phyloP scores from a whole-genome alignment of 2,888 invertebrate genomes.

The Schizotus pectinicornis region DNA sequence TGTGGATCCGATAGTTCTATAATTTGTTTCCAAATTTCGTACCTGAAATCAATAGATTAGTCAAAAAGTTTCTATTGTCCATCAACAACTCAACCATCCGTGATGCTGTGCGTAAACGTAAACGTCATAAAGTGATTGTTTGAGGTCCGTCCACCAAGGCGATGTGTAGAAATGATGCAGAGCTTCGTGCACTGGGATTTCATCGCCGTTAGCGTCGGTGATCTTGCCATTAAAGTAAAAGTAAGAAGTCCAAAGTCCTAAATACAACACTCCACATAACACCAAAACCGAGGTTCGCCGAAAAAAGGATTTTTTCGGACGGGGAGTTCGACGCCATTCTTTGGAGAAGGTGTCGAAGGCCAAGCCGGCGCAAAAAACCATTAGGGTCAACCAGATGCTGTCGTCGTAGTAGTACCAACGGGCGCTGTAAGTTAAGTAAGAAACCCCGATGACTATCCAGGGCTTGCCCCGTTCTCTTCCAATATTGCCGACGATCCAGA shows the following conservation, averaged over 20 bases:
- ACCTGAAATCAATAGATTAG: slow-evolving; percentile 42
- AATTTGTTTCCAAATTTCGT: slow-evolving; percentile 84
- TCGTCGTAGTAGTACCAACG: slow-evolving; percentile 79
- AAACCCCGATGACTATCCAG: slow-evolving; percentile 71
- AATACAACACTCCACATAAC: slow-evolving; percentile 70
- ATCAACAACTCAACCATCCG: slow-evolving; percentile 69
- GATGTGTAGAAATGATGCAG: slow-evolving; percentile 88
- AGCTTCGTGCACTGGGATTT: slow-evolving; percentile 87
- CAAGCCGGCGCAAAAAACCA: slow-evolving; percentile 70
- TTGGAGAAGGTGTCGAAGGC: slow-evolving; percentile 80
- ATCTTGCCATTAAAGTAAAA: slow-evolving; percentile 88
- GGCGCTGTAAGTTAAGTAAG: slow-evolving; percentile 70
- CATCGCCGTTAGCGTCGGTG: slow-evolving; percentile 78
- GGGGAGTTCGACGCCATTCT: slow-evolving; percentile 75
- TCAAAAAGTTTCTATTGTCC: background rate
- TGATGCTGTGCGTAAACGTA: slow-evolving; percentile 82
- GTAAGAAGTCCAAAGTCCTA: slow-evolving; percentile 77
- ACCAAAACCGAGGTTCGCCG: slow-evolving; percentile 65
- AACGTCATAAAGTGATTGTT: slow-evolving; percentile 73
- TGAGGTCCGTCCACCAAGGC: slow-evolving; percentile 86
- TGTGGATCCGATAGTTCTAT: slow-evolving; percentile 86
- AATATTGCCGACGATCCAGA: slow-evolving; percentile 90
- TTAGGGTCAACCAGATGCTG: slow-evolving; percentile 70
- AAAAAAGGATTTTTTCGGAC: slow-evolving; percentile 54
- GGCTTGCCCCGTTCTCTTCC: slow-evolving; percentile 80